phyloP scores from a whole-genome alignment of 2,888 invertebrate species.

The Synergus gifuensis region DNA sequence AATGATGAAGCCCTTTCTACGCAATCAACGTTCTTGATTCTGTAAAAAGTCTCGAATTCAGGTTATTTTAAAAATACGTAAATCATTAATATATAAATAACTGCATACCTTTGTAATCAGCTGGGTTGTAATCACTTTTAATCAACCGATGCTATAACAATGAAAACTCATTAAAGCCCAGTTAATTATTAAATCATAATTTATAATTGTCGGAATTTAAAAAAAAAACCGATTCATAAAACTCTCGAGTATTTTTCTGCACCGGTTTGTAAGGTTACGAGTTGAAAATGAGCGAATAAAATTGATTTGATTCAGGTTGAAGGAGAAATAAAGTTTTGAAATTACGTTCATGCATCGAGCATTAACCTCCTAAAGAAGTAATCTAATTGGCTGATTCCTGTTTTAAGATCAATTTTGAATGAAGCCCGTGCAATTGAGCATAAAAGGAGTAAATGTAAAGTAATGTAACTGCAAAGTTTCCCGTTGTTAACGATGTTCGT shows the following conservation, averaged over 20 bases:
- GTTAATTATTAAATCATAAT: too few relatives aligned
- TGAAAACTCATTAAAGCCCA: too few relatives aligned
- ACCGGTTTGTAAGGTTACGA: neutral
- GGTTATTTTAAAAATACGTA: too few relatives aligned
- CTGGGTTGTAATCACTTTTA: too few relatives aligned
- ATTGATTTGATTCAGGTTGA: neutral
- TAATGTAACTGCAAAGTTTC: conserved; percentile 40
- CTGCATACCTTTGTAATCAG: too few relatives aligned
- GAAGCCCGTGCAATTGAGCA: conserved; percentile 17
- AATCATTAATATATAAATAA: too few relatives aligned
- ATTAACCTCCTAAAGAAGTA: neutral
- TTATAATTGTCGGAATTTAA: neutral
- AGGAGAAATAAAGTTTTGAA: neutral
- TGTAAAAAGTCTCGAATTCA: neutral
- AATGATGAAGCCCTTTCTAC: conserved; percentile 27
- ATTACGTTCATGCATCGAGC: neutral
- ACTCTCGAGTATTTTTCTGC: neutral
- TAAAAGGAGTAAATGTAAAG: neutral
- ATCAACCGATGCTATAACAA: too few relatives aligned
- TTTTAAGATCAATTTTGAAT: conserved; percentile 8
- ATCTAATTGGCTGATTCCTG: neutral
- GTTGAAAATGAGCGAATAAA: neutral
- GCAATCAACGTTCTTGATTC: neutral
- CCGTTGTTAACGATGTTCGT: conserved; percentile 35
- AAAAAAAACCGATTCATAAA: neutral